phyloP scores from a whole-genome alignment of 2,888 invertebrate species.

The Hirtodrosophila cameraria region DNA sequence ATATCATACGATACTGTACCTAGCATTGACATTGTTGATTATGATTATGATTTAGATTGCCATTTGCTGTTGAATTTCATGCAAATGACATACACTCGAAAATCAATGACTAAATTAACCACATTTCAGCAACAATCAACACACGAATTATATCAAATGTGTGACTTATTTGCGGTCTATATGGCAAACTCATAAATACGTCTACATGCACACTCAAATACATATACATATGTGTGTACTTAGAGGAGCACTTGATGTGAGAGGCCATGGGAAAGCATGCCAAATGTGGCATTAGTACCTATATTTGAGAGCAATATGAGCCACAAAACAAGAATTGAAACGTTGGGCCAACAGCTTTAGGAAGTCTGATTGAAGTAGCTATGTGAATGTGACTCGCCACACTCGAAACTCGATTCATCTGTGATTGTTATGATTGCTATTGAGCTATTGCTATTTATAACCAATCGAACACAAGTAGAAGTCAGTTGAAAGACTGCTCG shows the following conservation, averaged over 20 bases:
- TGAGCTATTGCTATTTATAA: slow-evolving; percentile 51
- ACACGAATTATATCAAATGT: slow-evolving; percentile 27
- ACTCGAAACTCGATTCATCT: slow-evolving; percentile 35
- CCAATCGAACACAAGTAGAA: slow-evolving; percentile 6
- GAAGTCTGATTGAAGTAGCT: slow-evolving; percentile 47
- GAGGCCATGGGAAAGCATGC: slow-evolving; percentile 53
- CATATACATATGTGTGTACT: not conserved
- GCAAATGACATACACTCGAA: slow-evolving; percentile 20
- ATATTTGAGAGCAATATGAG: slow-evolving; percentile 32
- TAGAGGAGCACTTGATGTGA: slow-evolving; percentile 12
- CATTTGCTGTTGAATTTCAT: slow-evolving; percentile 27
- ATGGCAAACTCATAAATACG: not conserved
- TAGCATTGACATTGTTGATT: slow-evolving; percentile 30
- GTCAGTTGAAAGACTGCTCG: not conserved
- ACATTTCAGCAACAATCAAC: slow-evolving; percentile 56
- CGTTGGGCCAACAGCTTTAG: slow-evolving; percentile 23
- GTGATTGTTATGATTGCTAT: slow-evolving; percentile 54
- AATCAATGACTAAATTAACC: slow-evolving; percentile 51
- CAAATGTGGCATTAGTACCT: slow-evolving; percentile 30
- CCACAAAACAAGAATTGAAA: slow-evolving; percentile 51
- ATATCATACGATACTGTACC: slow-evolving; percentile 11
- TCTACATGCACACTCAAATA: not conserved
- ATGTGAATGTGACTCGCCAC: slow-evolving; percentile 5
- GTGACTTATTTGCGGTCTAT: slow-evolving; percentile 58
- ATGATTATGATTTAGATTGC: slow-evolving; percentile 47